Evolutionary conservation across 2,113 vertebrate species (phyloP), one percentile per base, ranked within the genome.

Genomic region (Percopsis transmontana): DNA sequence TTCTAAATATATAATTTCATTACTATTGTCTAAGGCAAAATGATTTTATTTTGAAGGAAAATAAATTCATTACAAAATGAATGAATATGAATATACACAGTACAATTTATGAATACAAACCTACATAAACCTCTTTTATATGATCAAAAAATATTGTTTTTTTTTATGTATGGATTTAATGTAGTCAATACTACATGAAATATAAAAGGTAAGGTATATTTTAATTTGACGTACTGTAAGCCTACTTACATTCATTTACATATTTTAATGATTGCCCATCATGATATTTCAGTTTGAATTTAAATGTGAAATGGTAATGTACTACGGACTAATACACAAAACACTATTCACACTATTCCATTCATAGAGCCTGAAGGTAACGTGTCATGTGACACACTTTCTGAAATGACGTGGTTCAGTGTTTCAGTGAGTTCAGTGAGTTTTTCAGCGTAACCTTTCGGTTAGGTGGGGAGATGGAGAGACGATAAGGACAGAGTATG

Each of bases 401-500:
- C 48, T 74, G 67, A 69, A 76, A 71, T 83, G 74, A 70, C 78
- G 79, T 86, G 80, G 72, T 68, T 74, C 52, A 72, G 74, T 79
- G 80, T 82, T 77, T 66, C 59, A 41, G 61, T 4, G 27, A 33
- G 27, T 33, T 33, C 5, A 33, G 27, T 33, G 62, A 80, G 55
- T 82, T 85, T 79, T 61, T 69, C 59, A 52, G 74, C 38, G 55
- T 86, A 86, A 87, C 85, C 86, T 87, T 89, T 87, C 77, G 79
- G 85, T 85, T 80, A 80, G 81, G 85, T 71, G 77, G 72, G 80
- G 79, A 71, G 80, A 81, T 82, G 62, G 79, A 80, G 76, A 41
- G 70, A 63, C 53, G 86, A 86, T 85, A 87, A 86, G 88, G 85
- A 62, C 80, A 76, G 56, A 21, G 74, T 58, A 18, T 1, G 44